These are phyloP conservation scores for Zoanthus sociatus DNA, from an alignment of 92 coral and sea anemone species.

Conservation along the genomic window DNA sequence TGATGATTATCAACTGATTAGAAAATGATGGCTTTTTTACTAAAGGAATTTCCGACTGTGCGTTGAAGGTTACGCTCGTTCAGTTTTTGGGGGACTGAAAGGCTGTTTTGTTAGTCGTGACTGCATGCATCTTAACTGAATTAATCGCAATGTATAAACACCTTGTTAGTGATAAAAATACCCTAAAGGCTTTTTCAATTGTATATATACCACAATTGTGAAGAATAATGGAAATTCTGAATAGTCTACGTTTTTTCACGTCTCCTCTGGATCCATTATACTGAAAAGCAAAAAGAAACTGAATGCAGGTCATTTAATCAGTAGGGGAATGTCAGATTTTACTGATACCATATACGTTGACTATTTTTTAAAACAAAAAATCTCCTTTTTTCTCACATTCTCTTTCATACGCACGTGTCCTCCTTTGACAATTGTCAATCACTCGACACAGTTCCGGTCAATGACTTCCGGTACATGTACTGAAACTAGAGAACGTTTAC, in stretches of 20 bases:
- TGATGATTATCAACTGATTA: constrained; percentile 39
- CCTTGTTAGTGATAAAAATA: background rate
- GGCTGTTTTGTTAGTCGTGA: constrained; percentile 1
- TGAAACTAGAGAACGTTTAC: too few species aligned
- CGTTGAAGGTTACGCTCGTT: constrained; percentile 2
- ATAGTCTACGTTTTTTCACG: background rate
- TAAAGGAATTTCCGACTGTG: constrained; percentile 18
- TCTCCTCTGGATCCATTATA: background rate
- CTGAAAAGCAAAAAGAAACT: too few species aligned
- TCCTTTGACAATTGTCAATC: too few species aligned
- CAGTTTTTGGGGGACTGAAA: background rate
- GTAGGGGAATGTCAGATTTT: too few species aligned
- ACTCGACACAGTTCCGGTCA: too few species aligned
- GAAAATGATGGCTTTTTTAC: constrained; percentile 31
- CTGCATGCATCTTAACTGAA: background rate
- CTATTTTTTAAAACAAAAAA: too few species aligned
- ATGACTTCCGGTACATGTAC: too few species aligned
- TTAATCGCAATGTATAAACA: background rate
- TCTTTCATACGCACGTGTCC: too few species aligned
- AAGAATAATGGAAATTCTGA: background rate
- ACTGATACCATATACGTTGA: too few species aligned
- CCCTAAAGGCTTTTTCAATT: background rate
- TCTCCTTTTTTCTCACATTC: too few species aligned
- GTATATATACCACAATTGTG: background rate
- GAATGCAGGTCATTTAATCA: too few species aligned